These are phyloP conservation scores for Cottoperca gobio DNA, from an alignment of 2,797 vertebrate genomes.

Conservation along the genomic window DNA sequence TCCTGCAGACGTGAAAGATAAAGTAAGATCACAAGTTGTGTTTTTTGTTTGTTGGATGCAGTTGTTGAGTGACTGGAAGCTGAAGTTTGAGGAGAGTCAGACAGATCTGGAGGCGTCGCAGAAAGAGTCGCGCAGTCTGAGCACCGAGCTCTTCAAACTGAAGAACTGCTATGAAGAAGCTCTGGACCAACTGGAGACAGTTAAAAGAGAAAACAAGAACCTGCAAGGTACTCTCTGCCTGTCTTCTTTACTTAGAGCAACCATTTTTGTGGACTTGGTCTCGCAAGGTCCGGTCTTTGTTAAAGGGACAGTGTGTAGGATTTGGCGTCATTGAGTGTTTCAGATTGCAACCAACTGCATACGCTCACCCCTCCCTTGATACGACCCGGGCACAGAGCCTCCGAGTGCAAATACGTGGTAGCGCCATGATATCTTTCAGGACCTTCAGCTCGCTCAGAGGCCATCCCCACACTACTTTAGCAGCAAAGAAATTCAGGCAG, in stretches of 20 bases:
- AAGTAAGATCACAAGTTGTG: not conserved
- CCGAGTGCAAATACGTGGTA: too few relatives aligned
- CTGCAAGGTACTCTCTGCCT: slow-evolving; percentile 87
- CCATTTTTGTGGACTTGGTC: not conserved
- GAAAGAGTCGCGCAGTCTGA: slow-evolving; percentile 90
- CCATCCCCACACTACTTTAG: too few relatives aligned
- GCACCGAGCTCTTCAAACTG: slow-evolving; percentile 94
- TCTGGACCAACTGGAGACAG: slow-evolving; percentile 91
- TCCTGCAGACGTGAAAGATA: fast-evolving
- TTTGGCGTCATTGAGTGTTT: too few relatives aligned
- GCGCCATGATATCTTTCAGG: too few relatives aligned
- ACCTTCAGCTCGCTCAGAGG: too few relatives aligned
- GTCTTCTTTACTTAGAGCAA: not conserved
- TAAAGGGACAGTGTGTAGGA: too few relatives aligned
- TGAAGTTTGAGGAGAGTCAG: slow-evolving; percentile 91
- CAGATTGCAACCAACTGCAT: too few relatives aligned
- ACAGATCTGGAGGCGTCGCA: slow-evolving; percentile 90
- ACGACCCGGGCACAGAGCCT: too few relatives aligned
- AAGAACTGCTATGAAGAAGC: slow-evolving; percentile 93
- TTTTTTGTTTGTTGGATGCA: slow-evolving; percentile 28
- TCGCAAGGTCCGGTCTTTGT: not conserved
- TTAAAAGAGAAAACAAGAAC: slow-evolving; percentile 94
- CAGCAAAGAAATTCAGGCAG: too few relatives aligned
- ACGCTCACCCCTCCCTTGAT: too few relatives aligned
- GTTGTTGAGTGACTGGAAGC: slow-evolving; percentile 89